Evolutionary conservation across 1,140 invertebrate species (phyloP).

Genomic region (Ruditapes philippinarum): DNA sequence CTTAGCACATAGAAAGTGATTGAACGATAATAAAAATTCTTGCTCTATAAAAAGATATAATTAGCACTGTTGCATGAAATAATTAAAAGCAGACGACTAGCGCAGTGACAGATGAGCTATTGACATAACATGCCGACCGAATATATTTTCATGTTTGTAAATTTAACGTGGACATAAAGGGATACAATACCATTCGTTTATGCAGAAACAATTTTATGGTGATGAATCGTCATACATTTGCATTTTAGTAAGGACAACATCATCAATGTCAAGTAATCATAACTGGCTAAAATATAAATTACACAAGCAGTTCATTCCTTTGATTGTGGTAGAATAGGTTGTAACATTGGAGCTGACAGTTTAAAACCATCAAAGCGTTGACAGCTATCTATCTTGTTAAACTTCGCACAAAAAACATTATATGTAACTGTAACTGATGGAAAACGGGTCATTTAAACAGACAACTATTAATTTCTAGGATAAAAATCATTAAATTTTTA

Average conservation of each 20-base stretch:
- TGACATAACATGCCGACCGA: constrained; percentile 47
- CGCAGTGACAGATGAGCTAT: constrained; percentile 35
- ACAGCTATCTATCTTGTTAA: constrained; percentile 60
- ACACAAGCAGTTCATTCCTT: constrained; percentile 7
- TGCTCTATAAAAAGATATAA: constrained; percentile 45
- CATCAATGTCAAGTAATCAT: not conserved
- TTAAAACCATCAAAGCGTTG: constrained; percentile 34
- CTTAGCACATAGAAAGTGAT: constrained; percentile 2
- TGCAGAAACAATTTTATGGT: constrained; percentile 60
- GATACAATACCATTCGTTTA: constrained; percentile 20
- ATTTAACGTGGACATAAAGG: constrained; percentile 50
- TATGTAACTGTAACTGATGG: constrained; percentile 10
- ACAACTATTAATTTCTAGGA: not conserved
- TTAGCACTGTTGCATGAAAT: constrained; percentile 39
- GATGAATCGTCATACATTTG: constrained; percentile 65
- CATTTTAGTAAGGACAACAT: constrained; percentile 42
- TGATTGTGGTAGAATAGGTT: constrained; percentile 40
- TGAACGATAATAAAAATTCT: constrained; percentile 16
- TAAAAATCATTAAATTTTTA: constrained; percentile 9
- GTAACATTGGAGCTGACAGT: not conserved
- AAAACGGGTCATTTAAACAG: constrained; percentile 3
- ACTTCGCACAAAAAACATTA: constrained; percentile 27
- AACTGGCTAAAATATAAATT: constrained; percentile 32
- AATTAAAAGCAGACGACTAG: constrained; percentile 42
- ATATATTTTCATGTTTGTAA: constrained; percentile 6